Evolutionary conservation across 53 echinoderm and acorn worm genomes (phyloP).

Genomic region (Holothuria leucospilota): DNA sequence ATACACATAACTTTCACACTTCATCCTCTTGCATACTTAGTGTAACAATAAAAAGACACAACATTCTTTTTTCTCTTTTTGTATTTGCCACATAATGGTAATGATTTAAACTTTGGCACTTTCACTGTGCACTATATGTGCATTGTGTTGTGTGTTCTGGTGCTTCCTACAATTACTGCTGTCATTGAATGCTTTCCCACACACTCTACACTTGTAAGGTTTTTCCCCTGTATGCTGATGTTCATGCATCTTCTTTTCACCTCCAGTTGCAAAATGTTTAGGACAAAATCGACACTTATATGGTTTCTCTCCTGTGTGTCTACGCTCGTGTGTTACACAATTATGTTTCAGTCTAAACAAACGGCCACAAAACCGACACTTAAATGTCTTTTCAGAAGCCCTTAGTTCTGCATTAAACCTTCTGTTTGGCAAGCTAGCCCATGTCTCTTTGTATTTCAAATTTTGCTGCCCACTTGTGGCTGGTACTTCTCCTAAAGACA

Average conservation of each 20-base stretch:
- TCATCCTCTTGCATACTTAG: no score
- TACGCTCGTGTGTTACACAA: conserved; percentile 44
- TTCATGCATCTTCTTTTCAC: conserved; percentile 34
- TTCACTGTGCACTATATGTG: no score
- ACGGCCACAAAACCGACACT: conserved; percentile 49
- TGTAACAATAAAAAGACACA: no score
- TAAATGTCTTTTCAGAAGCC: not conserved
- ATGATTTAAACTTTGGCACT: no score
- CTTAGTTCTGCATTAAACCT: no score
- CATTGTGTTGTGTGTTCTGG: conserved; percentile 29
- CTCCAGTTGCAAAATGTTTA: conserved; percentile 18
- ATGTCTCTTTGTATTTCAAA: no score
- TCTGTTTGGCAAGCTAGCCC: no score
- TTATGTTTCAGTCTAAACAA: conserved; percentile 58
- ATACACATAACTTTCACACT: no score
- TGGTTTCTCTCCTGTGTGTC: conserved; percentile 59
- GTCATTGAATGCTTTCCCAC: conserved; percentile 46
- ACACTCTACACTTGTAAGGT: conserved; percentile 50
- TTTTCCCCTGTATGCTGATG: conserved; percentile 59
- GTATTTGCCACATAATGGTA: no score
- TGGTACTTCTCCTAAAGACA: no score
- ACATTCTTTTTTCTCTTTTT: no score
- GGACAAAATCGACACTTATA: conserved; percentile 54
- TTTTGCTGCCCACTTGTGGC: no score
- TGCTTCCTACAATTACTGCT: conserved; percentile 40